Conservation (phyloP, 2,797 vertebrate genomes). For the Eulemur rubriventer region DNA sequence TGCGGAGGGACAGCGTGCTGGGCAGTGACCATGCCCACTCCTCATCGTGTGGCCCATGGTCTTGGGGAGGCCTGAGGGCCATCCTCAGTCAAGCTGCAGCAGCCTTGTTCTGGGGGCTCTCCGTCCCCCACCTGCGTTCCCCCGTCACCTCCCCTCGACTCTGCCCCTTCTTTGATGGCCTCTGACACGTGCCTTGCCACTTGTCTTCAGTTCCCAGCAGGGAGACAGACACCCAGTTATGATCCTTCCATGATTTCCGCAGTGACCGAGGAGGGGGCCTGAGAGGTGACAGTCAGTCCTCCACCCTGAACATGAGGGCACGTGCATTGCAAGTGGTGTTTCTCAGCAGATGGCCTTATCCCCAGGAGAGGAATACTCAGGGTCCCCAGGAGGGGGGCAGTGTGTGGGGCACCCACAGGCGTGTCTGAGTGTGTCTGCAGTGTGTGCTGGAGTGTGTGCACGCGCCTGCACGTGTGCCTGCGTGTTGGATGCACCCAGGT, state of each 20-base stretch:
- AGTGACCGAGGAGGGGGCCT: background rate
- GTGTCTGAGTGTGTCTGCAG: too few species aligned
- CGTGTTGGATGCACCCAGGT: background rate
- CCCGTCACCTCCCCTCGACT: background rate
- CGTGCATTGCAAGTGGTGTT: accelerated
- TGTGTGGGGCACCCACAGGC: accelerated
- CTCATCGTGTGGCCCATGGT: background rate
- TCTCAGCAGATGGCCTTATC: background rate
- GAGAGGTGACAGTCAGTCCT: background rate
- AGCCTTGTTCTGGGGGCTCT: background rate
- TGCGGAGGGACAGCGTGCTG: background rate
- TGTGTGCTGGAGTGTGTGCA: accelerated
- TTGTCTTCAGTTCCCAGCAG: background rate
- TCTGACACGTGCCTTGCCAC: background rate
- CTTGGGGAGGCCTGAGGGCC: background rate
- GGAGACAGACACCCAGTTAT: accelerated
- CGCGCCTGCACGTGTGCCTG: background rate
- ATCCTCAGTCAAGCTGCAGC: background rate
- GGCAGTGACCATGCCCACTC: background rate
- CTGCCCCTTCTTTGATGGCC: background rate
- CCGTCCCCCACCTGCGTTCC: accelerated
- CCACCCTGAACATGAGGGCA: background rate
- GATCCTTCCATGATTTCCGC: accelerated
- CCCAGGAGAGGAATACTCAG: background rate
- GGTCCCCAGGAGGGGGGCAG: background rate